Evolutionary conservation across 1,140 invertebrate species (phyloP), one percentile per base, ranked within the genome.

Genomic region (Dendroctonus valens): DNA sequence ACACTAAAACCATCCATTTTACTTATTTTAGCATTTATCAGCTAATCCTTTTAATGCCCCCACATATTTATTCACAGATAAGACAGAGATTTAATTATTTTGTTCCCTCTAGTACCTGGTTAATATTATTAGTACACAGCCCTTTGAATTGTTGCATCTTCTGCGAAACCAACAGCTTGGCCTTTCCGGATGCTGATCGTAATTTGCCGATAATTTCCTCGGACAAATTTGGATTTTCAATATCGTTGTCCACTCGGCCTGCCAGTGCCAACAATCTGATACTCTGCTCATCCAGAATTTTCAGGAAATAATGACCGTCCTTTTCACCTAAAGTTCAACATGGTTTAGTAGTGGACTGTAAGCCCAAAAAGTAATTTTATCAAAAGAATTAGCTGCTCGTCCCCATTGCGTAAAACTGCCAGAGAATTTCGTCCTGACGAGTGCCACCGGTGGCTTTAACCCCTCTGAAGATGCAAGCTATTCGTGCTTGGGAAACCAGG

Each of bases 131-230:
- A 12, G 87, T 82, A 78, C 91, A 93, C 7, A 93, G 79, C 64
- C 77, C 94, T 82, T 90, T 86, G 79, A 98, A 98, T 79, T 98
- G 96, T 78, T 94, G 89, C 85, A 97, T 94, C 78, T 97, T 98
- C 80, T 97, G 91, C 11, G 87, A 88, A 8, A 93, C 87, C 53
- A 98, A 80, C 52, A 98, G 82, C 65, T 91, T 85, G 6, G 94
- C 94, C 81, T 97, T 97, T 12, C 96, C 96, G 26, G 92, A 87
- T 11, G 94, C 92, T 7, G 94, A 89, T 52, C 93, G 83, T 44
- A 97, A 81, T 73, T 91, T 86, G 0, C 95, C 95, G 67, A 88
- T 82, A 1, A 88, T 86, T 74, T 95, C 91, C 74, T 94, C 92
- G 7, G 86, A 85, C 6, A 91, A 78, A 55, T 83, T 81, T 15